These are phyloP conservation scores for Himalopsyche anomala DNA, from an alignment of 2,888 invertebrate species.

Conservation along the genomic window DNA sequence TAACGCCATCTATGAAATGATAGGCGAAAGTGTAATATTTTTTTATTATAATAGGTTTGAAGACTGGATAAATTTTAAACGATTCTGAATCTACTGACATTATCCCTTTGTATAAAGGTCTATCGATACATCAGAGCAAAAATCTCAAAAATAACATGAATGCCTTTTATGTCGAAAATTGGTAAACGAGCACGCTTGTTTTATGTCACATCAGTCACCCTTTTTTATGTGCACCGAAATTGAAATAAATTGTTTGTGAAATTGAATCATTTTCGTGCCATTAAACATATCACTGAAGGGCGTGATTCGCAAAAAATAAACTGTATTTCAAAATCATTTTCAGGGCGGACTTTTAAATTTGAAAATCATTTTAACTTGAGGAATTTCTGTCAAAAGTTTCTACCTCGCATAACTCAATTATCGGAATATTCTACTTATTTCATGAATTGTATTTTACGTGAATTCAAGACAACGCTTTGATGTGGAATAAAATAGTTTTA, in stretches of 20 bases:
- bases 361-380: conserved; percentile 13
- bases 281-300: conserved; percentile 55
- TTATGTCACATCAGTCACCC: conserved; percentile 45
- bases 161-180: conserved; percentile 22
- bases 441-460: too few relatives aligned
- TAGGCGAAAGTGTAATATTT: background rate
- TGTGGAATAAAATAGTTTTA: too few relatives aligned
- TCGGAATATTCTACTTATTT: background rate
- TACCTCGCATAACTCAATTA: background rate
- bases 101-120: background rate
- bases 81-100: background rate
- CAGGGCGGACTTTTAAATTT: background rate
- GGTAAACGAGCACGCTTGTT: conserved; percentile 49
- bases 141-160: background rate
- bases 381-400: conserved; percentile 10
- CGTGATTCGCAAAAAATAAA: conserved; percentile 38
- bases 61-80: conserved; percentile 21
- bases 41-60: background rate
- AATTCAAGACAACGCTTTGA: too few relatives aligned
- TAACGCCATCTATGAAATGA: background rate
- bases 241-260: conserved; percentile 65
- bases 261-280: conserved; percentile 62
- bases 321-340: conserved; percentile 8
- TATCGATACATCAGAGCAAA: background rate
- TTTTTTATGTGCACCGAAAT: conserved; percentile 56